A percentile compares a stretch with the other conserved stretches of the same genome.
Conservation (phyloP, 2,888 invertebrate genomes). For the Melanostoma mellinum region DNA sequence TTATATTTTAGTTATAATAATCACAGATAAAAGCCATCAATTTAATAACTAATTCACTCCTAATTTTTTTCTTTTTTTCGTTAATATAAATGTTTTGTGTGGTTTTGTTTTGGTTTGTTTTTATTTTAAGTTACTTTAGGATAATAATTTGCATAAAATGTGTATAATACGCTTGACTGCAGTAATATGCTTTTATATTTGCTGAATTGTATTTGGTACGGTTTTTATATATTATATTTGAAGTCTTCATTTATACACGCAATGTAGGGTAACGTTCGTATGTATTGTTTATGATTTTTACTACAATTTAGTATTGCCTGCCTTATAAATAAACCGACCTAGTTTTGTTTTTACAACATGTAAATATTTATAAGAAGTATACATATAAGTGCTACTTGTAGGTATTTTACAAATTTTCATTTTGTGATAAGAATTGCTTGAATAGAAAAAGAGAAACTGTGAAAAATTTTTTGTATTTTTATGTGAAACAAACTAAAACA, state of each 20-base stretch:
- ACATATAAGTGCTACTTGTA: too few relatives aligned
- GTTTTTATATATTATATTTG: slow-evolving; percentile 55
- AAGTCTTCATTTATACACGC: slow-evolving; percentile 23
- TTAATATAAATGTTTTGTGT: background rate
- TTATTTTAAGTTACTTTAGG: slow-evolving; percentile 43
- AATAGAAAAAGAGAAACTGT: too few relatives aligned
- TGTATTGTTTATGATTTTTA: slow-evolving; percentile 13
- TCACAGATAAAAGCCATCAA: slow-evolving; percentile 77
- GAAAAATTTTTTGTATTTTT: too few relatives aligned
- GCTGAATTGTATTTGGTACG: slow-evolving; percentile 55
- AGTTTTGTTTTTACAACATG: too few relatives aligned
- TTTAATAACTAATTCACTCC: slow-evolving; percentile 70
- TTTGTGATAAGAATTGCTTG: too few relatives aligned
- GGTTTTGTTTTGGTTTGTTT: slow-evolving; percentile 28
- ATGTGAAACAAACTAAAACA: too few relatives aligned
- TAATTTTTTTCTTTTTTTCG: slow-evolving; percentile 54
- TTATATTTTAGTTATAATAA: slow-evolving; percentile 71
- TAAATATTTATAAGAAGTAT: too few relatives aligned
- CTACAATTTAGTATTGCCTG: slow-evolving; percentile 55
- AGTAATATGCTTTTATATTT: slow-evolving; percentile 44
- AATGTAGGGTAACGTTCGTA: slow-evolving; percentile 14
- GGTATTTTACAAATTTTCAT: too few relatives aligned
- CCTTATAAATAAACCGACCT: background rate
- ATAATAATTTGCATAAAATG: slow-evolving; percentile 53
- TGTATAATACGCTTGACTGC: slow-evolving; percentile 73